Base-by-base conservation (phyloP, 2,888 invertebrate genomes). In the Callosobruchus maculatus region DNA sequence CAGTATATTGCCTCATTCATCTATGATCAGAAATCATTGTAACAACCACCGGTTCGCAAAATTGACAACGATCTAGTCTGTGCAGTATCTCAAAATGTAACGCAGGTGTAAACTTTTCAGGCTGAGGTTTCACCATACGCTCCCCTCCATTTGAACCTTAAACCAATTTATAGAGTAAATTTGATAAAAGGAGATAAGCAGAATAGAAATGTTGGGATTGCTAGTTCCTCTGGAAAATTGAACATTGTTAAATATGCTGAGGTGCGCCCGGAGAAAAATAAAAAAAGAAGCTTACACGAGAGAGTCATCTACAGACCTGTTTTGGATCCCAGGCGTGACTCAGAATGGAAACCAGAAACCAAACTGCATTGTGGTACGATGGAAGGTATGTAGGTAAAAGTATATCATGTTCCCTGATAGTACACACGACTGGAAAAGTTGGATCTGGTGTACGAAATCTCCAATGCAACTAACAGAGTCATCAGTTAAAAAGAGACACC, bases 61-160 rank as follows among this genome's bases (percentile, higher is more conserved):
- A n/a, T n/a, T n/a, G n/a, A n/a, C n/a, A n/a, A n/a, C n/a, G n/a
- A n/a, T n/a, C n/a, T n/a, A n/a, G n/a, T n/a, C n/a, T n/a, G n/a
- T n/a, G n/a, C n/a, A n/a, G n/a, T n/a, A n/a, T n/a, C n/a, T n/a
- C n/a, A n/a, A n/a, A n/a, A n/a, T n/a, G n/a, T n/a, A n/a, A n/a
- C n/a, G n/a, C n/a, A n/a, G n/a, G n/a, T n/a, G n/a, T n/a, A n/a
- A n/a, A 30, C 30, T 70, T 78, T 76, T 0, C 21, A 81, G 80
- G 66, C 90, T 21, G 91, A 91, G 75, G 88, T 90, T 68, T 94
- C 94, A 0, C 88, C 89, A 0, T 90, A 88, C 74, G 91, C 91
- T 83, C 83, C 88, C 74, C 86, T 92, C 20, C 91, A 93, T 83
- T 89, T 91, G 68, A 85, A 89, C 66, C 87, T 93, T 30, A 91